Evolutionary conservation across 2,888 invertebrate genomes (phyloP), one percentile per base, ranked within the genome.

Genomic region (Heliconius sara): DNA sequence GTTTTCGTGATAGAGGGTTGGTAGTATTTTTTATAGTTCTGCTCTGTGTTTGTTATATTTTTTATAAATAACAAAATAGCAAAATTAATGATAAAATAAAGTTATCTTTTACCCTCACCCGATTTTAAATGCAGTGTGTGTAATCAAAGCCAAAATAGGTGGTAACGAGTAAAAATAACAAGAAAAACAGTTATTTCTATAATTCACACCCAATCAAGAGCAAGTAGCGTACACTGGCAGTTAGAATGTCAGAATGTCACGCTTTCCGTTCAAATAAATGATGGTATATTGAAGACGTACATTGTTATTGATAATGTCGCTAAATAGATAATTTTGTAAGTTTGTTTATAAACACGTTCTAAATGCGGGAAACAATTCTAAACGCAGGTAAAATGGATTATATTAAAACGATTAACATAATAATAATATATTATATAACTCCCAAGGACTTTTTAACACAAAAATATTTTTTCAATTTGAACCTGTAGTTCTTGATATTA

Each of bases 161-260:
- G 19, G 12, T 1, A 68, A 68, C 1, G 1, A 22, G 67, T 39
- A 34, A 10, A 68, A 19, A 39, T 22, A 34, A 34, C 34, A n/a
- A 68, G 10, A 68, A 68, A 5, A 68, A 68, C 67, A n/a, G 67
- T 39, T 68, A 68, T 22, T 68, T 39, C 34, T n/a, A 22, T 34
- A 68, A 68, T 39, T 68, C 67, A 68, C 34, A 68, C 67, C 12
- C 34, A 30, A 68, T 68, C 22, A 39, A 39, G 39, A n/a, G 34
- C 67, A 39, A 68, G 22, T 68, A 68, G 67, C 19, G 67, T 47
- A 39, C 27, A 6, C 22, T 67, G 67, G 22, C 34, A 34, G 34
- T 67, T 67, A 34, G 67, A 22, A 68, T 68, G 67, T 68, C 67
- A 34, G 67, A 22, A 68, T 68, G 67, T 68, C 67, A 68, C 67